Evolutionary conservation across 2,113 vertebrate genomes (phyloP), one percentile per base, ranked within the genome.

Genomic region (Castor canadensis): DNA sequence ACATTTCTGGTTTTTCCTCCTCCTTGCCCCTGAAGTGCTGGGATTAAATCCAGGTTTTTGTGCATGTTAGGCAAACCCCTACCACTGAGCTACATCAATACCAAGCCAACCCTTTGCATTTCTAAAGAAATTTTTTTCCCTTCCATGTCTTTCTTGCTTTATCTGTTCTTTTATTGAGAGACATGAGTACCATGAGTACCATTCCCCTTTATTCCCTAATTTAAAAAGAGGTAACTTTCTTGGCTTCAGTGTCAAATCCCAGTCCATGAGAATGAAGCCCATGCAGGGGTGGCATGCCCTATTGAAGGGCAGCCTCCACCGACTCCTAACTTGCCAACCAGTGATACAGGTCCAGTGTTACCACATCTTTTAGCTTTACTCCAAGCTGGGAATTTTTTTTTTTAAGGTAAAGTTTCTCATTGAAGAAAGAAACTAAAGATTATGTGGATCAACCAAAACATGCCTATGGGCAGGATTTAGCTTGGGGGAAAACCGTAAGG

Each of bases 351-450:
- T 45, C 56, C 12, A 24, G 4, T 0, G 2, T 38, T 11, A 40
- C n/a, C 60, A 58, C 2, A 54, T 35, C 13, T 81, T 83, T 72
- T 30, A 9, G 8, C 54, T 91, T 26, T 38, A n/a, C n/a, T n/a
- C n/a, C 9, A 89, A 87, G 64, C 8, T 88, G n/a, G 56, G 52
- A 89, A 76, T 60, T 69, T 38, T 86, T 1, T 67, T 66, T 89
- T 93, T 79, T 26, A 77, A 91, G 69, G 58, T 80, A 87, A 79
- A 94, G 58, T 58, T 24, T 38, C 45, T 82, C n/a, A 28, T 49
- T 72, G 38, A 67, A 92, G 83, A 73, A 79, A 91, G 16, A 89
- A 52, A 56, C 8, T 67, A 47, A 72, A 83, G 75, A 67, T 69
- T 9, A 58, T 38, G 45, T 58, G 22, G 38, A 54, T 67, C 19